A percentile compares a stretch with the other conserved stretches of the same genome.
phyloP scores from a whole-genome alignment of 2,888 invertebrate genomes.

The Kryphioiulus occultus region DNA sequence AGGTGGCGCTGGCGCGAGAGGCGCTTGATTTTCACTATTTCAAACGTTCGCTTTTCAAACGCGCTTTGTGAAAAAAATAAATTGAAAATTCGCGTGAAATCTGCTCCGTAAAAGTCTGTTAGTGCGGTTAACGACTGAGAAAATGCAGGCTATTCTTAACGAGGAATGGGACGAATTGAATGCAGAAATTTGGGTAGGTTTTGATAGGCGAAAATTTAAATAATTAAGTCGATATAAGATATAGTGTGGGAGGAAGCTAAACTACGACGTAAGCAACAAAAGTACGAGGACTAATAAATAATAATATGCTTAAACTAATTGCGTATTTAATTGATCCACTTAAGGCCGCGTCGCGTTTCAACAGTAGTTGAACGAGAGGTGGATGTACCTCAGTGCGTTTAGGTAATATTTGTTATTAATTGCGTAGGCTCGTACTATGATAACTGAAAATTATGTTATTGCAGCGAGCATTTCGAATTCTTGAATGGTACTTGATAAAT shows the following conservation, averaged over 20 bases:
- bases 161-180: slow-evolving; percentile 47
- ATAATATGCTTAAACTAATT: background rate
- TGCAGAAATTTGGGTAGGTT: slow-evolving; percentile 45
- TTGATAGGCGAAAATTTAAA: background rate
- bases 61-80: background rate
- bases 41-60: background rate
- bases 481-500: no score
- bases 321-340: no score
- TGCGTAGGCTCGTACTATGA: no score
- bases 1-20: background rate
- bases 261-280: background rate
- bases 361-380: no score
- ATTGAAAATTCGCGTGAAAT: background rate
- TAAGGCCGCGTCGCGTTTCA: no score
- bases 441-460: no score
- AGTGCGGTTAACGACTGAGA: background rate
- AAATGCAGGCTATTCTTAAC: slow-evolving; percentile 40
- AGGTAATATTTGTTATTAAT: no score
- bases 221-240: background rate
- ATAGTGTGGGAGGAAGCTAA: background rate
- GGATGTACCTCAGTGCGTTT: no score
- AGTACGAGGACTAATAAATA: background rate
- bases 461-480: no score
- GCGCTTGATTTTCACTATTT: background rate
- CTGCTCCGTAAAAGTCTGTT: background rate